These are phyloP conservation scores for Alethe diademata DNA, from an alignment of 2,113 vertebrate species.

Conservation along the genomic window DNA sequence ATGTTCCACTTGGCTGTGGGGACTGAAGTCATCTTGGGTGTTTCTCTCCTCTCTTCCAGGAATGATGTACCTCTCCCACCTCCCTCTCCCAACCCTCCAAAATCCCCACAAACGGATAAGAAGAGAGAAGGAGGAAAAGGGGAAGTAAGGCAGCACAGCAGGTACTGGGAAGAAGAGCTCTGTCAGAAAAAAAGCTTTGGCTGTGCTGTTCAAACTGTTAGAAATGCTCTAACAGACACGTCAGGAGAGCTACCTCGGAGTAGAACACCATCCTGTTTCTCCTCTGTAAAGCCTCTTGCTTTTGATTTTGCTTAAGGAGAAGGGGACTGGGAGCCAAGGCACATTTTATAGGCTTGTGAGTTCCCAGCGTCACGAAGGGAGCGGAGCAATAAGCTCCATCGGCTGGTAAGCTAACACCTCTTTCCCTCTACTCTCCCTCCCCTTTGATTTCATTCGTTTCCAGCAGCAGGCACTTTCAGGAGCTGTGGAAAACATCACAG, in stretches of 20 bases:
- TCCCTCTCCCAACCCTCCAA: background rate
- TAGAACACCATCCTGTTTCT: background rate
- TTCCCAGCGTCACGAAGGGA: slow-evolving; percentile 30
- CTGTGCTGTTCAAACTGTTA: background rate
- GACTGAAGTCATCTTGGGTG: slow-evolving; percentile 38
- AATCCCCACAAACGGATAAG: background rate
- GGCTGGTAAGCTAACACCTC: slow-evolving; percentile 22
- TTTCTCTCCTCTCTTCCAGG: background rate
- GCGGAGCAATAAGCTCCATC: background rate
- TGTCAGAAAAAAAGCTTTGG: background rate
- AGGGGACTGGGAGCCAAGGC: background rate
- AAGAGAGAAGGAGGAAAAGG: background rate
- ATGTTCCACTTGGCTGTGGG: slow-evolving; percentile 15
- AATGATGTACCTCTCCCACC: background rate
- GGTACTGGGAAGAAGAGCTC: background rate
- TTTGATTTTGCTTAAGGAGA: slow-evolving; percentile 4
- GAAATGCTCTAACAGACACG: background rate
- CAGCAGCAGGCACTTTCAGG: slow-evolving; percentile 8
- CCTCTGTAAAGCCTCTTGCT: background rate
- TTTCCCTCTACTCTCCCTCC: slow-evolving; percentile 8
- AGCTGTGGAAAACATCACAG: background rate
- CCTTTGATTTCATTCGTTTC: slow-evolving; percentile 17
- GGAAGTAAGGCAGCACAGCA: background rate
- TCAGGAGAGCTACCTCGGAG: background rate
- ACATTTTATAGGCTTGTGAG: slow-evolving; percentile 48